A percentile compares a stretch with the other conserved stretches of the same genome.
These are phyloP conservation scores for Lerema accius DNA, from an alignment of 1,140 invertebrate species.

Conservation along the genomic window DNA sequence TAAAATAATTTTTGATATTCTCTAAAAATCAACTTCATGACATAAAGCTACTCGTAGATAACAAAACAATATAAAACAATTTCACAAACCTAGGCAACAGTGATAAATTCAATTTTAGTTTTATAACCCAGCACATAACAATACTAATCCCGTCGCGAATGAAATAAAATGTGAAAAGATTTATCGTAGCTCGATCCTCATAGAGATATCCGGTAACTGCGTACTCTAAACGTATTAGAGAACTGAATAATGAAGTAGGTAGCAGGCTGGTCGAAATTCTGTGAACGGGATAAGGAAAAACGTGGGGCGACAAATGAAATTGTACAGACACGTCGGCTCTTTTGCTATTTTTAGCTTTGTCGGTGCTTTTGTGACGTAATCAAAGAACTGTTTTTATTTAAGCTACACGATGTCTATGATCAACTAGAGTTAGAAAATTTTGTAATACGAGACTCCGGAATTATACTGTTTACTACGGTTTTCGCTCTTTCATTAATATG, in stretches of 20 bases:
- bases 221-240: conserved; percentile 32
- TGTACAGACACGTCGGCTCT: conserved; percentile 23
- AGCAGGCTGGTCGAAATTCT: conserved; percentile 25
- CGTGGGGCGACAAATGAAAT: conserved; percentile 25
- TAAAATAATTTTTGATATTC: too few relatives aligned
- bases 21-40: too few relatives aligned
- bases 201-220: conserved; percentile 17
- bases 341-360: conserved; percentile 24
- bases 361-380: conserved; percentile 10
- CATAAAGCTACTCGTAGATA: too few relatives aligned
- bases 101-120: conserved; percentile 1
- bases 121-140: not conserved
- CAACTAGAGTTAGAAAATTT: too few relatives aligned
- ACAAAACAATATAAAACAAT: too few relatives aligned
- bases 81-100: too few relatives aligned
- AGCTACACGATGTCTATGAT: too few relatives aligned
- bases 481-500: too few relatives aligned
- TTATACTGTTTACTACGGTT: too few relatives aligned
- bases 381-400: conserved; percentile 10
- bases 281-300: conserved; percentile 21
- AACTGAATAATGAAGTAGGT: conserved; percentile 32
- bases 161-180: conserved; percentile 24
- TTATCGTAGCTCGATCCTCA: conserved; percentile 23
- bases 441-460: too few relatives aligned
- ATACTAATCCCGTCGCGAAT: conserved; percentile 13